A percentile compares a stretch with the other conserved stretches of the same genome.
Conservation (phyloP, 2,113 vertebrate genomes). For the Cottus gobio region DNA sequence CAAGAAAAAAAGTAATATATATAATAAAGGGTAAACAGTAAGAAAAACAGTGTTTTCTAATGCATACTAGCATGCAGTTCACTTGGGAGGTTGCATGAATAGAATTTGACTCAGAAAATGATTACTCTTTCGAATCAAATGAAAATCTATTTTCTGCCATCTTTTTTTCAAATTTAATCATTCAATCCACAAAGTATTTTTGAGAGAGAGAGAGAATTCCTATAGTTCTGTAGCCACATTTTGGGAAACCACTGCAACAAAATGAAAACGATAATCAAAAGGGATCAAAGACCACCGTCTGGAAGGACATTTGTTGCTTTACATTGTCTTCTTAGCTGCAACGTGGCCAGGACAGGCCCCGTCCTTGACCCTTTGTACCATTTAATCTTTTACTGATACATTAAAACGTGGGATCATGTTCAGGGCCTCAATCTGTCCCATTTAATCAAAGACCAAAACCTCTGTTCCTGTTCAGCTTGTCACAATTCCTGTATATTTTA, state of each 20-base stretch:
- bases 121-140: not conserved
- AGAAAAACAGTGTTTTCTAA: not conserved
- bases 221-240: not conserved
- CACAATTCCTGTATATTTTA: not conserved
- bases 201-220: not conserved
- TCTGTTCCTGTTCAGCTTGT: not conserved
- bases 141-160: not conserved
- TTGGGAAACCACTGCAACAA: not conserved
- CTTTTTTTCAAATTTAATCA: not conserved
- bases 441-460: not conserved
- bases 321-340: not conserved
- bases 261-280: slow-evolving; percentile 17
- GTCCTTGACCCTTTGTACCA: slow-evolving; percentile 15
- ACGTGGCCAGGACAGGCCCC: not conserved
- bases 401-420: slow-evolving; percentile 16
- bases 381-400: slow-evolving; percentile 36
- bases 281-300: not conserved
- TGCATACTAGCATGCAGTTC: not conserved
- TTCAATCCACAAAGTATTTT: slow-evolving; percentile 14
- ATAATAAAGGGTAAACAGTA: no score
- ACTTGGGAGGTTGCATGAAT: not conserved
- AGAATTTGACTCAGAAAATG: not conserved
- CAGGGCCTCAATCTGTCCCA: not conserved
- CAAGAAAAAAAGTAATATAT: no score
- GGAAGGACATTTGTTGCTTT: slow-evolving; percentile 6